Base-by-base conservation (phyloP, 2,888 invertebrate genomes). In the Hedychridium roseum region DNA sequence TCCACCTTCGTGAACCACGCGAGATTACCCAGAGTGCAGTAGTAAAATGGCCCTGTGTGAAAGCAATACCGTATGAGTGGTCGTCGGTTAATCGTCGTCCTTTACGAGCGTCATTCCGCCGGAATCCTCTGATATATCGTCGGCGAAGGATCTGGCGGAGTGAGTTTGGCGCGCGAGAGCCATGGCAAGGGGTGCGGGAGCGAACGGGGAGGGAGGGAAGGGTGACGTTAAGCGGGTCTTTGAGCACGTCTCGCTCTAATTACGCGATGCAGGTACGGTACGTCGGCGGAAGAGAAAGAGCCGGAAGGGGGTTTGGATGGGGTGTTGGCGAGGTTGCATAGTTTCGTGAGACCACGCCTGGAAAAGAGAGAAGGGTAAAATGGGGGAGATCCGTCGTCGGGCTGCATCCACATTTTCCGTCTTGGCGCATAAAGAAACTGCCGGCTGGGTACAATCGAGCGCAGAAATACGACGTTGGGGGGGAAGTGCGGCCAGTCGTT, bases 211-310 rank as follows among this genome's bases (percentile, higher is more conserved):
- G 15, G 15, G 26, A 15, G 45, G 26, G 37, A 21, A 37, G 16
- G 30, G n/a, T 30, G 16, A 2, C 11, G 37, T 11, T 3, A 30
- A 40, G 37, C 36, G 15, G 45, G 53, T 60, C 60, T 68, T 68
- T 70, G 62, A 70, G 55, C 63, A 66, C 62, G 66, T 63, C 55
- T 57, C 54, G 67, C 64, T 66, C 67, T 72, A 71, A 72, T 71
- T 71, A 64, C 62, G 51, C 50, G 59, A 56, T 46, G 48, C 50
- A 44, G 35, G 38, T 27, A 30, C 32, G 38, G 55, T 41, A 18
- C 26, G 34, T 15, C 14, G 39, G 35, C 21, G 58, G 27, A 39
- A 38, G 45, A 20, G 48, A 49, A 47, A 50, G 48, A 44, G 32
- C 39, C n/a, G 15, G 46, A 54, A 45, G 50, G 50, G 55, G 17